Conservation (phyloP, 2,888 invertebrate species). For the Xestobium rufovillosum region DNA sequence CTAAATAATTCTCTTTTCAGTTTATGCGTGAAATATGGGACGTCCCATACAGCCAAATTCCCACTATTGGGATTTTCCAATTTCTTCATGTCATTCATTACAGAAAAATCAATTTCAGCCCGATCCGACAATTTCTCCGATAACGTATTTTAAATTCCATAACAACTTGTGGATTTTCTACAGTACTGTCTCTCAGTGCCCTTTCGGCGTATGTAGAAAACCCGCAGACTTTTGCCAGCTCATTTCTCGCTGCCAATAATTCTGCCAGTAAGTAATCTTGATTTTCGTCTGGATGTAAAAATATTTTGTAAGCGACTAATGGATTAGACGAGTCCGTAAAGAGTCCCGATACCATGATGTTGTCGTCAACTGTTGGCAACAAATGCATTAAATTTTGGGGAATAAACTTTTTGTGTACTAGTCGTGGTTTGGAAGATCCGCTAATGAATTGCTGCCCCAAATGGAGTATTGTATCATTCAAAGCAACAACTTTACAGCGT, state of each 20-base stretch:
- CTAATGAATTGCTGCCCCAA: constrained; percentile 78
- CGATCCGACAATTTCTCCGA: constrained; percentile 61
- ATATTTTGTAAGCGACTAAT: constrained; percentile 75
- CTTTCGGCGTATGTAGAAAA: constrained; percentile 85
- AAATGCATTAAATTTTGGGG: constrained; percentile 65
- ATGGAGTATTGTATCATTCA: constrained; percentile 81
- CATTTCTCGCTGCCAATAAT: constrained; percentile 65
- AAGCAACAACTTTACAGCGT: constrained; percentile 66
- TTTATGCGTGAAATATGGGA: constrained; percentile 73
- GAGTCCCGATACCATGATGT: constrained; percentile 69
- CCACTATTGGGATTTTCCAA: constrained; percentile 26
- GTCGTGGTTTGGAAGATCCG: constrained; percentile 62
- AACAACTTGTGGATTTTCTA: constrained; percentile 74
- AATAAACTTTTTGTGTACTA: constrained; percentile 57
- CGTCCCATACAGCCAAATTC: constrained; percentile 70
- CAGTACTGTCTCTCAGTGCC: constrained; percentile 80
- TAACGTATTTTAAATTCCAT: constrained; percentile 70
- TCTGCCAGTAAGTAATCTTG: constrained; percentile 70
- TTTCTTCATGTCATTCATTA: constrained; percentile 70
- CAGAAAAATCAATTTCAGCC: constrained; percentile 66
- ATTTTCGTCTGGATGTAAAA: constrained; percentile 65
- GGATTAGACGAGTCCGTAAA: constrained; percentile 77
- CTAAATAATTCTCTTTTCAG: constrained; percentile 65
- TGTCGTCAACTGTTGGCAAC: constrained; percentile 63
- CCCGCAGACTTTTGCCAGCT: constrained; percentile 81